Evolutionary conservation across 2,797 vertebrate species (phyloP).

Genomic region (Pantherophis vulpinus): DNA sequence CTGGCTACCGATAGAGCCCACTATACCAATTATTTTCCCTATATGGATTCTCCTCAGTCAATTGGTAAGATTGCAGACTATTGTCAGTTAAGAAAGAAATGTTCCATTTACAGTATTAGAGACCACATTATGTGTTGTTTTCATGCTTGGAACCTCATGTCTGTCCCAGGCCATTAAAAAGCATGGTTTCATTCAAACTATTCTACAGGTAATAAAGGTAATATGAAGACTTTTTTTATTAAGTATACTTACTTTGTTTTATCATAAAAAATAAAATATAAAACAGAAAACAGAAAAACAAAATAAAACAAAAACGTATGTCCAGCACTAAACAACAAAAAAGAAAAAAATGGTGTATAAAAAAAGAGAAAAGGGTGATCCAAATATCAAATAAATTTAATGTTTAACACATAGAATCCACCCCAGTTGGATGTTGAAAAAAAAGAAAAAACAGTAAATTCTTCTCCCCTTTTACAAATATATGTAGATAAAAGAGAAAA

Average conservation of each 20-base stretch:
- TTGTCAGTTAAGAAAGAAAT: neutral
- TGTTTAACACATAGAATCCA: neutral
- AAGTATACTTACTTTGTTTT: neutral
- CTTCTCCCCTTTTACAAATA: neutral
- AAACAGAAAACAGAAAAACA: neutral
- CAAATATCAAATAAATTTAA: neutral
- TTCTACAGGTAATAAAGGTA: neutral
- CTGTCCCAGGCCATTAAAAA: neutral
- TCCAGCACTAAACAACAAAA: neutral
- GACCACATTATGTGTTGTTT: neutral
- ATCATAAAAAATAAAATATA: neutral
- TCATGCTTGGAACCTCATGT: rapidly evolving
- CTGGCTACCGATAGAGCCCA: conserved; percentile 85
- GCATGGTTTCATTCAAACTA: neutral
- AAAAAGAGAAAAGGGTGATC: neutral
- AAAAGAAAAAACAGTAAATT: neutral
- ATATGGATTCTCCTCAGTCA: conserved; percentile 87
- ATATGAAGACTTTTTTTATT: neutral
- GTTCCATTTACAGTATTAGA: neutral
- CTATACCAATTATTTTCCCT: conserved; percentile 82
- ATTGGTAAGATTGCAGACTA: conserved; percentile 75
- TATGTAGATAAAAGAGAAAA: neutral
- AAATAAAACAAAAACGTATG: neutral
- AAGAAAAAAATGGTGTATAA: neutral
- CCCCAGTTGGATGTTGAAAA: neutral